Base-by-base conservation (phyloP, 1,140 invertebrate species). In the Ips typographus region DNA sequence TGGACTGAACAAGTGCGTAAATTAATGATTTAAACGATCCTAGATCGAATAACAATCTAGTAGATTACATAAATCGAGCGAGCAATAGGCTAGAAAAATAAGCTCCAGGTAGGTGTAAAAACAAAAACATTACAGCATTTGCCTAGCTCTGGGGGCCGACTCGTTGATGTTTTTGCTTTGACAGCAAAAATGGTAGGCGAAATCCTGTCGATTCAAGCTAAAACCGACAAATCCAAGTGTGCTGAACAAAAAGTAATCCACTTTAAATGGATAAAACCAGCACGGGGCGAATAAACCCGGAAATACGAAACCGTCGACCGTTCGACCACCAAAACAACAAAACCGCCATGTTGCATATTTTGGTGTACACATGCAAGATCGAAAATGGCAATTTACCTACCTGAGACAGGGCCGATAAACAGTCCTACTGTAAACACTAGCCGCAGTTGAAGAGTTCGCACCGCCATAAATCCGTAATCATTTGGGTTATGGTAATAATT, bases 341-440 rank as follows among this genome's bases (percentile, higher is more conserved):
- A 56, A 65, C 69, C 69, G 69, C 69, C 69, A 71, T 71, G 62
- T 71, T 71, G 69, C 61, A 65, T 61, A 42, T 52, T 65, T 58
- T 5, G 5, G 39, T 37, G 41, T 39, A 65, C 57, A 49, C 52
- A 61, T 38, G 47, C 55, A 57, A 22, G 22, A 22, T 22, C 22
- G 22, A 53, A 39, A 43, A 43, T 5, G 57, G 41, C 40, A 43
- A 5, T 62, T 68, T 8, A 7, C 49, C 49, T 71, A 71, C 69
- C 69, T 71, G 69, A 39, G 8, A 59, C 63, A 53, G 55, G 63
- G 53, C 55, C 60, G 36, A 60, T n/a, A 40, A 55, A 61, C 53
- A 47, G 51, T 65, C 69, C 69, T 71, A 71, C 63, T 71, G 69
- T 59, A 71, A 65, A 71, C 69, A 66, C 69, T 65, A 71, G 58